Evolutionary conservation across 92 coral and sea anemone genomes (phyloP), one percentile per base, ranked within the genome.

Genomic region (Pocillopora meandrina): DNA sequence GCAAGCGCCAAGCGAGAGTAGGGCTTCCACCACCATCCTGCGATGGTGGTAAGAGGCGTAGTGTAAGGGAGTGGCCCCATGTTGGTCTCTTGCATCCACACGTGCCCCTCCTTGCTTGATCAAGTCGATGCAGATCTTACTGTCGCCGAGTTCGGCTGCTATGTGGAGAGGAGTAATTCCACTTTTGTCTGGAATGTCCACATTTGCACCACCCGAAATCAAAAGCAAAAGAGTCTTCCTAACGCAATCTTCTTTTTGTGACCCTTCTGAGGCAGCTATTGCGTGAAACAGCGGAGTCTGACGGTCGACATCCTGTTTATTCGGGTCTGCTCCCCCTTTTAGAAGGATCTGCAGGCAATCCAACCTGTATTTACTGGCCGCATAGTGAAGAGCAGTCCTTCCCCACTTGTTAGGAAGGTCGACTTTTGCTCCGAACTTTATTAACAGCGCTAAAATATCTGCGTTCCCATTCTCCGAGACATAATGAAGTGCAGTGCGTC

Each of bases 381-480:
- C 89, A 26, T 86, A 86, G 72, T 86, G 89, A 26, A 86, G 85
- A 0, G 85, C 85, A 4, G 89, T 86, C 49, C 89, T 79, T 72
- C 85, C 89, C 89, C 89, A 86, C 33, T 86, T 86, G 84, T 86
- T 86, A 8, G 80, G 74, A 18, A 86, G 80, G 74, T 86, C 80
- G 61, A 86, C 81, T n/a, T 55, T 62, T 52, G 89, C 85, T 59
- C 89, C 76, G 56, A 61, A 72, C 36, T 75, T 20, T 31, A 86
- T 60, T 56, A 86, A 64, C 16, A 79, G 61, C 11, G 17, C 62
- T 33, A 86, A 75, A 11, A 86, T 72, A 31, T 31, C 74, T 11
- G 6, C 64, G 56, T 86, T 74, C 16, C 90, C 90, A 59, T 86
- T 86, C 52, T 86, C 86, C 20, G 86, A 65, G 20, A 85, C 85